Evolutionary conservation across 2,888 invertebrate genomes (phyloP).

Genomic region (Lycaena phlaeas): DNA sequence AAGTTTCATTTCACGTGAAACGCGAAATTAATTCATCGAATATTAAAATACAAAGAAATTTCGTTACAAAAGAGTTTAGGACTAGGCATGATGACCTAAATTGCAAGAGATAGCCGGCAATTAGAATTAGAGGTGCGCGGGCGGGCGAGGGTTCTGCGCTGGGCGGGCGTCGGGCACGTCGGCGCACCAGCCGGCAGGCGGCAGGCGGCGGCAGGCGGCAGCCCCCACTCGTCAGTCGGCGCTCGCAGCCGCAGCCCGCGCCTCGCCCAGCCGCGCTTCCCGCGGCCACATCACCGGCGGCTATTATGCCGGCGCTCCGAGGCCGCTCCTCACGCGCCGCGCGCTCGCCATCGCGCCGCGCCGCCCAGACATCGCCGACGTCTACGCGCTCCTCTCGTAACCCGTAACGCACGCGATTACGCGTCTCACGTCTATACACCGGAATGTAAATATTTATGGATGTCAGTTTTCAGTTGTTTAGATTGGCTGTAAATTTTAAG

Average conservation of each 20-base stretch:
- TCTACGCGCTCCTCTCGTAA: constrained; percentile 34
- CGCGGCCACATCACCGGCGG: no score
- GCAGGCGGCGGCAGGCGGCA: constrained; percentile 24
- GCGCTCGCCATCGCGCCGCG: constrained; percentile 37
- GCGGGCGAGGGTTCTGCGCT: constrained; percentile 20
- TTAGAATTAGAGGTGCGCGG: constrained; percentile 51
- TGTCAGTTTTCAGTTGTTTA: constrained; percentile 72
- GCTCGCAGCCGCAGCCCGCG: constrained; percentile 12
- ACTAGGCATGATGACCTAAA: constrained; percentile 65
- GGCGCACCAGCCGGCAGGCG: constrained; percentile 20
- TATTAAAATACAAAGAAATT: constrained; percentile 34
- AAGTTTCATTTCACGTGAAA: constrained; percentile 41
- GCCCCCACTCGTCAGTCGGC: constrained; percentile 17
- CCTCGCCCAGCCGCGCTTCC: constrained; percentile 13
- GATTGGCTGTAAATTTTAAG: constrained; percentile 72
- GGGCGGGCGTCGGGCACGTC: constrained; percentile 22
- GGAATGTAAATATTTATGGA: constrained; percentile 72
- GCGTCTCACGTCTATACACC: constrained; percentile 52
- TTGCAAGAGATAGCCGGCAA: constrained; percentile 58
- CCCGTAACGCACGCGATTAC: constrained; percentile 50
- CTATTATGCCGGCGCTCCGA: constrained; percentile 59
- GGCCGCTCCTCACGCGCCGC: constrained; percentile 48
- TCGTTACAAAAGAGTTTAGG: constrained; percentile 36
- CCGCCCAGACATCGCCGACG: constrained; percentile 26
- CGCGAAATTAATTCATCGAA: constrained; percentile 35